Base-by-base conservation (phyloP, 2,888 invertebrate genomes). In the Meiosimyza decipiens region DNA sequence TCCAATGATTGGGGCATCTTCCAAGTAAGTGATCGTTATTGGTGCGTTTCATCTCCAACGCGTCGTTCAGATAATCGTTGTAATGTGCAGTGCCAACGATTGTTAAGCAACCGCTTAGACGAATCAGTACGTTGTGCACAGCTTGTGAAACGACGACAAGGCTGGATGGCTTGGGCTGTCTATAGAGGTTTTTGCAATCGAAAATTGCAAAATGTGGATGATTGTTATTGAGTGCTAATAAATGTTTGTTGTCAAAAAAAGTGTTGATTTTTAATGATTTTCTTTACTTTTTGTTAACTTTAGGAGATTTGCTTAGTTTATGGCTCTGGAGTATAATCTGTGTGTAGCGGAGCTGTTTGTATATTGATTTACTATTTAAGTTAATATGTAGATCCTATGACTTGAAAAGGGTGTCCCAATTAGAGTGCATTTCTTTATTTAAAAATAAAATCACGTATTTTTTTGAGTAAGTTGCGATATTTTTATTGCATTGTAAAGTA, bases 1-100 rank as follows among this genome's bases (percentile, higher is more conserved):
- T 83, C 83, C 13, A 79, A 78, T 66, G 86, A 87, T 77, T 86
- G 77, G 76, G 82, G 82, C 13, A 69, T 83, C 1, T 83, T 82
- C 74, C 82, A 82, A 76, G 77, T 84, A 9, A 84, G 83, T 72
- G 81, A 83, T 77, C 80, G 79, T 64, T 83, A 81, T 73, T 84
- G 84, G 84, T 84, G 84, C 70, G 77, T 77, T 71, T 77, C 77
- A 16, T 75, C 76, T 18, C 74, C 75, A n/a, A 74, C 74, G 9
- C 69, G 78, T 15, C 33, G 66, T 9, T 79, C 79, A 4, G 77
- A 76, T 15, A 82, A 82, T 69, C 79, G 78, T 13, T 84, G 83
- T 73, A 76, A 80, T 40, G 66, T 84, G 22, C 71, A 77, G 11
- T 84, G 84, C 75, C 74, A 78, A 70, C 76, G 66, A 15, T 69